Percentiles rank a stretch among this genome's conserved stretches.
phyloP scores from a whole-genome alignment of 2,888 invertebrate species.

The Epinotia ramella region DNA sequence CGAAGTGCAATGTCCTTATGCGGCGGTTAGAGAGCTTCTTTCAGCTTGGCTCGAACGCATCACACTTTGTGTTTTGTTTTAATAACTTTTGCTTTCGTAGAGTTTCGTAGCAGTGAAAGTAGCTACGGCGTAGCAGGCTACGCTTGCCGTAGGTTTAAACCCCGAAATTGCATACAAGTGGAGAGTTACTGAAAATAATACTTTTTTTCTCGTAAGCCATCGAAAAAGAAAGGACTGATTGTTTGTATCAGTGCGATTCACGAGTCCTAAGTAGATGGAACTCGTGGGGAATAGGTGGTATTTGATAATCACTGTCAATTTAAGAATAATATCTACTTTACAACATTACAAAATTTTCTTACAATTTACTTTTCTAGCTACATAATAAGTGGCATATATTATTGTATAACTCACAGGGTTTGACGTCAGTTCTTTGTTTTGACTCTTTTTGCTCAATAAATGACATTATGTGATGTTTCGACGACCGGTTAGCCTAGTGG shows the following conservation, averaged over 20 bases:
- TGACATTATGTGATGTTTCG: too few relatives aligned
- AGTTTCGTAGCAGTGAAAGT: slow-evolving; percentile 32
- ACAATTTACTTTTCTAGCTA: too few relatives aligned
- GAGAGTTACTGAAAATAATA: neutral
- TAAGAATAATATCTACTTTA: too few relatives aligned
- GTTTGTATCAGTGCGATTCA: too few relatives aligned
- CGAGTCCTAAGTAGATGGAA: neutral
- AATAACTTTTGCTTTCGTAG: slow-evolving; percentile 24
- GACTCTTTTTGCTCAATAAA: too few relatives aligned
- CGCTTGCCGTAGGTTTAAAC: slow-evolving; percentile 6
- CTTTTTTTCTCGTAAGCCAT: neutral
- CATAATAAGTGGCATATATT: too few relatives aligned
- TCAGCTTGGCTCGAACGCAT: neutral
- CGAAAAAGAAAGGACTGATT: neutral
- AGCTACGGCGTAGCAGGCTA: slow-evolving; percentile 30
- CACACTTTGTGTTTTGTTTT: neutral
- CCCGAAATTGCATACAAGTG: neutral
- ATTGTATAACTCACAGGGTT: too few relatives aligned
- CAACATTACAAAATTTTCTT: too few relatives aligned
- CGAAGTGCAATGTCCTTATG: neutral
- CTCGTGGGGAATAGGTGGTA: too few relatives aligned
- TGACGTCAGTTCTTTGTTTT: too few relatives aligned
- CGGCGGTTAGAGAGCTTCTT: neutral
- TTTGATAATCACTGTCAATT: too few relatives aligned
- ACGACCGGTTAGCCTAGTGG: too few relatives aligned